Base-by-base conservation (phyloP, 2,113 vertebrate genomes). In the Anarhynchus alexandrinus region DNA sequence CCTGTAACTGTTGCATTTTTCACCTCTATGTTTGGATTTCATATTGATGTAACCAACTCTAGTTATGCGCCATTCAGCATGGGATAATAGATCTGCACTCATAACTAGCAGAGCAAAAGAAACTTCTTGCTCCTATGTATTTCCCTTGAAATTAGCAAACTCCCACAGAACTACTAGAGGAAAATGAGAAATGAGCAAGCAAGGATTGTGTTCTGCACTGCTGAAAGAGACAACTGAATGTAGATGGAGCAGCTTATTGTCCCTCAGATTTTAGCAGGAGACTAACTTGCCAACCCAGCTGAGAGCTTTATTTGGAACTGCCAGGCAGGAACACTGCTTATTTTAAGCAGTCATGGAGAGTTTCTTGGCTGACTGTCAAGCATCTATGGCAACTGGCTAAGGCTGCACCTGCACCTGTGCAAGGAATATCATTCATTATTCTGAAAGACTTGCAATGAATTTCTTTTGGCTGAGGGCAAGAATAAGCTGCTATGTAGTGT, bases 291-390 rank as follows among this genome's bases (percentile, higher is more conserved):
- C 64, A 83, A 5, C 29, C 64, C 52, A 90, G 40, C 34, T 88
- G 52, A 95, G 49, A 93, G 80, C 57, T 92, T 86, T 88, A 66
- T 88, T 92, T 93, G 38, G 86, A 94, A 26, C 59, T 78, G n/a
- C n/a, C 43, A 86, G 61, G 64, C 66, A 69, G 74, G 25, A 94
- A 82, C 42, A 49, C 25, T 93, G 78, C 81, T 94, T 85, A 87
- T 91, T 88, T 95, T 93, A 88, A 93, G 52, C 43, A 65, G 72
- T 69, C 69, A 71, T 51, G n/a, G 49, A 85, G 76, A 67, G 32
- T 67, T 78, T 82, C 72, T 93, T 96, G 94, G 92, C 94, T 89
- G 47, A 40, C 69, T 92, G 65, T 92, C 86, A 90, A 71, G 72
- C 59, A 79, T 59, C 86, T 92, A 67, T 81, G 77, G 92, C 47